phyloP scores from a whole-genome alignment of 2,888 invertebrate genomes.

The Tuberolachnus salignus region DNA sequence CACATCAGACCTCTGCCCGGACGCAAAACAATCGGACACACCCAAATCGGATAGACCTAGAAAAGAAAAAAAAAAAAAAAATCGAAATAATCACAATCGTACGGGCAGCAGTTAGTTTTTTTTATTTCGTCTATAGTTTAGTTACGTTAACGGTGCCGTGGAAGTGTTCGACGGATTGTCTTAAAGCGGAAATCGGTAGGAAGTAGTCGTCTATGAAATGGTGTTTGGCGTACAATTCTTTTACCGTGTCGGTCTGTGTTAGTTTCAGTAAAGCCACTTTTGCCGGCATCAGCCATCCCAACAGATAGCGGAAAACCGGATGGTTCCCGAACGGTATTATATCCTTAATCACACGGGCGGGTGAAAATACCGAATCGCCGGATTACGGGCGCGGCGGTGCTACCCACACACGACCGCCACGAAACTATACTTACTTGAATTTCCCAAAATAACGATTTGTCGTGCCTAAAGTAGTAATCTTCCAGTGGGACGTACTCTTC shows the following conservation, averaged over 20 bases:
- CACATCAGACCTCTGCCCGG: slow-evolving; percentile 75
- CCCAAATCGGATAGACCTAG: slow-evolving; percentile 81
- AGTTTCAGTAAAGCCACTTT: slow-evolving; percentile 81
- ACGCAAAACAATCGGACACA: slow-evolving; percentile 78
- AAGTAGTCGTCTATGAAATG: slow-evolving; percentile 85
- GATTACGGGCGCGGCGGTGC: background rate
- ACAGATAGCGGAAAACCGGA: slow-evolving; percentile 71
- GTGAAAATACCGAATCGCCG: background rate
- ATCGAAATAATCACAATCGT: background rate
- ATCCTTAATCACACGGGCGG: slow-evolving; percentile 66
- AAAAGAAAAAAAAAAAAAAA: slow-evolving; percentile 51
- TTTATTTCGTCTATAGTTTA: background rate
- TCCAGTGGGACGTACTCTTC: slow-evolving; percentile 78
- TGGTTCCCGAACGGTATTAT: slow-evolving; percentile 85
- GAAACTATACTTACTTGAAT: slow-evolving; percentile 72
- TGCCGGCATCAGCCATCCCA: slow-evolving; percentile 84
- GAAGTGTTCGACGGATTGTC: slow-evolving; percentile 70
- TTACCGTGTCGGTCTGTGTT: slow-evolving; percentile 74
- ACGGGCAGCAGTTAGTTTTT: background rate
- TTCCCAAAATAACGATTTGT: slow-evolving; percentile 83
- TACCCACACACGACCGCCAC: too few species aligned
- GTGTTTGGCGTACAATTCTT: slow-evolving; percentile 74
- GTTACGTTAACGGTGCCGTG: slow-evolving; percentile 71
- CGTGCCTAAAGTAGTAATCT: slow-evolving; percentile 84
- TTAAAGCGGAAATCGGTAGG: slow-evolving; percentile 71